These are phyloP conservation scores for Arvicanthis niloticus DNA, from an alignment of 2,113 vertebrate genomes.

Conservation along the genomic window DNA sequence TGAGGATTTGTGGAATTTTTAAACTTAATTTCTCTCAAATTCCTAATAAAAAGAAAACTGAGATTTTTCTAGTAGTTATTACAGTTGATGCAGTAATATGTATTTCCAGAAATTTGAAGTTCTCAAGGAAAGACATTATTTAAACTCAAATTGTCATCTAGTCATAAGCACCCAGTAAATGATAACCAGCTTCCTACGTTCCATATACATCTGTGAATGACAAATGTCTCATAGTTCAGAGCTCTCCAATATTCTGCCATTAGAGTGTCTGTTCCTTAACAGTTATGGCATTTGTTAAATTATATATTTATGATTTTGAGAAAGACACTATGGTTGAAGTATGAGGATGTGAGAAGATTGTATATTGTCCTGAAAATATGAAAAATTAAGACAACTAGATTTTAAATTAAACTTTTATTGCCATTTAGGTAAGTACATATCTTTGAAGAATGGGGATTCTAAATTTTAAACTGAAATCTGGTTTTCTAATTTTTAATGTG, in stretches of 20 bases:
- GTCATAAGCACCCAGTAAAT: neutral
- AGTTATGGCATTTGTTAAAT: neutral
- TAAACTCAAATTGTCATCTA: neutral
- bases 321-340: neutral
- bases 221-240: neutral
- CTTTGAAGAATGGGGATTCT: neutral
- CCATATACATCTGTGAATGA: neutral
- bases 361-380: neutral
- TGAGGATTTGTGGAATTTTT: neutral
- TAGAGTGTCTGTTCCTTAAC: neutral
- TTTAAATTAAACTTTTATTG: conserved; percentile 32
- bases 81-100: neutral
- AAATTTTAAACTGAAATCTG: conserved; percentile 23
- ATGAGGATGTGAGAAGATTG: neutral
- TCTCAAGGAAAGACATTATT: neutral
- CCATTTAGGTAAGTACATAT: neutral
- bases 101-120: neutral
- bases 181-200: neutral
- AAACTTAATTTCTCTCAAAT: neutral
- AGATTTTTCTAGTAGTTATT: neutral
- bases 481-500: neutral
- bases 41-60: neutral
- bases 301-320: neutral
- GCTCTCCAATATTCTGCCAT: neutral
- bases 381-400: neutral